Base-by-base conservation (phyloP, 2,113 vertebrate genomes). In the Sinocyclocheilus maitianheensis region DNA sequence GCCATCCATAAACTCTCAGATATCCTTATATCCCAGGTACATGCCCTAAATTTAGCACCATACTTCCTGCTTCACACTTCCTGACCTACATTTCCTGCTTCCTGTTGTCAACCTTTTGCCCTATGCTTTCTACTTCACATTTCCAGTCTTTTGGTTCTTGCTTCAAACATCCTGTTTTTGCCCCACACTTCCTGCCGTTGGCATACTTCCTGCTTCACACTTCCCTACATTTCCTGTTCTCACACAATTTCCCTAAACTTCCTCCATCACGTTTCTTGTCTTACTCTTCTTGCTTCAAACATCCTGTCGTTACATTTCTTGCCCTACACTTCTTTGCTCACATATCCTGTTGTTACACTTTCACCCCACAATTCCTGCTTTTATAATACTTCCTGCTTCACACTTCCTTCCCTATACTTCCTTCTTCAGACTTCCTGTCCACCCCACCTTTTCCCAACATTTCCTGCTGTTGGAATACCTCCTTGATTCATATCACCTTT, bases 11-110 rank as follows among this genome's bases (percentile, higher is more conserved):
- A 93, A 74, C 92, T 99, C 62, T 97, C 97, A 18, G 98, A 99
- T 87, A 90, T 99, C 86, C 92, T 99, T 65, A 93, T 96, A 0
- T 90, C 96, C 79, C 97, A 99, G 97, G 98, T 99, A 91, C 0
- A 24, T 40, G 10, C 43, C 10, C 7, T n/a, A 14, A 37, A 26
- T n/a, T 22, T 14, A 37, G 43, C 9, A 24, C 1, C 30, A 9
- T 34, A 76, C n/a, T 76, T 51, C 22, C 22, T 77, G 46, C 13
- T 76, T 53, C 22, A 30, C n/a, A 51, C 75, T 7, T 77, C n/a
- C n/a, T 26, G n/a, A 1, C 11, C 74, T 18, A 9, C 14, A 53
- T 24, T 53, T 53, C 74, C 43, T 24, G 43, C 43, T 37, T 76
- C 4, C 43, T 75, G 62, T 26, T 65, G 4, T 65, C 11, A 65